Conservation (phyloP, 2,797 vertebrate genomes). For the Triplophysa yarkandensis region DNA sequence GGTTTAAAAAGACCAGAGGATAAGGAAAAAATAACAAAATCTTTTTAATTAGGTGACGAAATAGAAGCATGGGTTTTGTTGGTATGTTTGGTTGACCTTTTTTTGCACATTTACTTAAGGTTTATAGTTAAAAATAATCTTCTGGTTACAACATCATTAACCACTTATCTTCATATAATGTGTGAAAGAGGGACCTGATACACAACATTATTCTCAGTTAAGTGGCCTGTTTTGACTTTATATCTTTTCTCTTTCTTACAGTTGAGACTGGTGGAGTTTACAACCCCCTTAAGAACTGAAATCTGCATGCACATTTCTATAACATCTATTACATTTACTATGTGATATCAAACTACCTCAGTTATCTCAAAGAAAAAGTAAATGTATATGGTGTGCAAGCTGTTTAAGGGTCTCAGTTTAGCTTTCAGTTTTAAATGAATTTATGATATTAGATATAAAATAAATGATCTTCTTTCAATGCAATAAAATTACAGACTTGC, state of each 20-base stretch:
- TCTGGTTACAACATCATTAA: neutral
- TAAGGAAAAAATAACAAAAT: too few species aligned
- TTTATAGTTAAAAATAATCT: neutral
- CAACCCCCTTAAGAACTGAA: neutral
- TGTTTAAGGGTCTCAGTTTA: too few species aligned
- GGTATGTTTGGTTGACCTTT: neutral
- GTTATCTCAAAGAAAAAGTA: too few species aligned
- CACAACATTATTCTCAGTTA: neutral
- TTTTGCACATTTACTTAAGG: neutral
- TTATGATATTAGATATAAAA: too few species aligned
- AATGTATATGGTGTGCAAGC: too few species aligned
- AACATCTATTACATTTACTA: too few species aligned
- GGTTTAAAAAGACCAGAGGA: too few species aligned
- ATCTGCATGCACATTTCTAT: neutral
- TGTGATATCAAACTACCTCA: too few species aligned
- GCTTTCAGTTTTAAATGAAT: too few species aligned
- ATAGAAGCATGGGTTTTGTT: neutral
- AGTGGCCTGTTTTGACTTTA: neutral
- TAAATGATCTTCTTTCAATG: too few species aligned
- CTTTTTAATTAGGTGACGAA: neutral
- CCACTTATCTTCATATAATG: neutral
- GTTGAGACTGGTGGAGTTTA: conserved; percentile 2
- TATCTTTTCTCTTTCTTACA: neutral
- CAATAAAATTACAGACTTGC: too few species aligned
- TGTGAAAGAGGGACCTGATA: neutral